Conservation (phyloP, 2,797 vertebrate species). For the Apodemus agrarius region DNA sequence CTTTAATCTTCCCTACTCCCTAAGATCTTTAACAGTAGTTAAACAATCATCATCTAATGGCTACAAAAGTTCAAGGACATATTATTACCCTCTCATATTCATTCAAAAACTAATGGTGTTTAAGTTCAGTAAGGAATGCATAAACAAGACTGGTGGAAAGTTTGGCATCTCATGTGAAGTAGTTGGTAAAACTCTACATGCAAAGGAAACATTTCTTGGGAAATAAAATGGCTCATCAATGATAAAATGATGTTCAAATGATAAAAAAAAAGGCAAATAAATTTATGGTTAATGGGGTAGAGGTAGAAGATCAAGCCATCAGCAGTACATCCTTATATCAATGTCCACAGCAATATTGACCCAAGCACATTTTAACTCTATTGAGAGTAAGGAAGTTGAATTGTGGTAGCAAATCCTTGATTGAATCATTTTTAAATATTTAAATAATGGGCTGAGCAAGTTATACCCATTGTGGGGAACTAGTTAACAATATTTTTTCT, state of each 20-base stretch:
- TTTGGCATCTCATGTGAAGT: too few relatives aligned
- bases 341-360: not conserved
- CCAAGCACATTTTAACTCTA: too few relatives aligned
- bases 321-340: not conserved
- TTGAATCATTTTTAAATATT: not conserved
- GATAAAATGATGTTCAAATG: not conserved
- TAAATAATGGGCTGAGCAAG: not conserved
- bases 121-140: not conserved
- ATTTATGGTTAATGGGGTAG: not conserved
- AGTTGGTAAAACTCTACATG: not conserved
- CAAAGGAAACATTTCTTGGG: too few relatives aligned
- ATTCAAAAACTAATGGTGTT: not conserved
- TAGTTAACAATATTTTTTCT: not conserved
- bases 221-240: not conserved
- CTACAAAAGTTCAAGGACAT: not conserved
- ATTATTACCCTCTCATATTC: not conserved
- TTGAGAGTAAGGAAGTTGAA: not conserved
- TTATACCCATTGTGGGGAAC: not conserved
- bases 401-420: not conserved
- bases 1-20: not conserved
- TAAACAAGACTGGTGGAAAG: not conserved
- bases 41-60: not conserved
- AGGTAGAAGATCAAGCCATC: not conserved
- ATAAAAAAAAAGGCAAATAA: not conserved
- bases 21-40: not conserved